Conservation (phyloP, 1,140 invertebrate species). For the Anastrepha ludens region DNA sequence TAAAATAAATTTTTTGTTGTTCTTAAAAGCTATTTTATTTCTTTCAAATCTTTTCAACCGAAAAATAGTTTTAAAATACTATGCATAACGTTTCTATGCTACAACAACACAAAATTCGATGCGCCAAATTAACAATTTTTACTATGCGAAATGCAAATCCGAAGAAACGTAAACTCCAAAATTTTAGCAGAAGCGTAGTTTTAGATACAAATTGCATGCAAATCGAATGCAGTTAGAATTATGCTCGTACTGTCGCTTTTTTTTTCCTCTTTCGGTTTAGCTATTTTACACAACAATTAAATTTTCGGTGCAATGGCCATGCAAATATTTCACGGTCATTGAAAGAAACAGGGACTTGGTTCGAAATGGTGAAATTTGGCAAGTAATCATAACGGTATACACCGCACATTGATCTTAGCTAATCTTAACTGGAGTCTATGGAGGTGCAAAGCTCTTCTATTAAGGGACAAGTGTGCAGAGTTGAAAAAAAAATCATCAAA, state of each 20-base stretch:
- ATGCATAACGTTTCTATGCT: not conserved
- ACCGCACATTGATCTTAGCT: too few relatives aligned
- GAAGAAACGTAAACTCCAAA: not conserved
- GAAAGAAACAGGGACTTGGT: slow-evolving; percentile 7
- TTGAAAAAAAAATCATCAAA: too few relatives aligned
- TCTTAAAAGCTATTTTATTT: too few relatives aligned
- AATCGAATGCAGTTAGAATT: slow-evolving; percentile 13
- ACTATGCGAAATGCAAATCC: slow-evolving; percentile 39
- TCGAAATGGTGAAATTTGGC: not conserved
- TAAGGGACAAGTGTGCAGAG: too few relatives aligned
- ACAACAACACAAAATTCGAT: not conserved
- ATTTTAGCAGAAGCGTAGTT: not conserved
- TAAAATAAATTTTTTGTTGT: too few relatives aligned
- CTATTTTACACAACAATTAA: not conserved
- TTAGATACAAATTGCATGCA: not conserved
- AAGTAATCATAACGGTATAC: not conserved
- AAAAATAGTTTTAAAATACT: not conserved
- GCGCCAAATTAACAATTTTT: not conserved
- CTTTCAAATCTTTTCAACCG: too few relatives aligned
- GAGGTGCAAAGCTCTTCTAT: too few relatives aligned
- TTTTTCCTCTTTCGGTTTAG: not conserved
- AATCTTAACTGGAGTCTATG: too few relatives aligned
- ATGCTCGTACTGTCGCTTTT: not conserved
- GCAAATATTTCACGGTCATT: slow-evolving; percentile 29
- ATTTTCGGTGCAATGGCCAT: slow-evolving; percentile 42